phyloP scores from a whole-genome alignment of 2,797 vertebrate species.

The Neosilurus mollespiculum region DNA sequence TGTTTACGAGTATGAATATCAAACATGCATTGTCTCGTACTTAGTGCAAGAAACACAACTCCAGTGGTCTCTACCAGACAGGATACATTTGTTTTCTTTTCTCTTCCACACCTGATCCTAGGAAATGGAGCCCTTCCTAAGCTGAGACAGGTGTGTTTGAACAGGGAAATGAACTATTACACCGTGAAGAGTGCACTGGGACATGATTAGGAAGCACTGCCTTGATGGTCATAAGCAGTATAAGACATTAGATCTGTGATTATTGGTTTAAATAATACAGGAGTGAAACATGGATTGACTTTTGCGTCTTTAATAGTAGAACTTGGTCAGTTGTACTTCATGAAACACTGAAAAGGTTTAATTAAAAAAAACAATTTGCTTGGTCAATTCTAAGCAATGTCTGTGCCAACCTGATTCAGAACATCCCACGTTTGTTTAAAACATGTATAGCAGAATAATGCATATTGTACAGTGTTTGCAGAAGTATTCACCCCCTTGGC shows the following conservation, averaged over 20 bases:
- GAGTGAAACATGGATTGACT: not conserved
- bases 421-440: not conserved
- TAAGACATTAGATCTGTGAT: not conserved
- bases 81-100: slow-evolving; percentile 11
- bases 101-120: slow-evolving; percentile 1
- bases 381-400: not conserved
- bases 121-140: not conserved
- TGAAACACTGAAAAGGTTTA: not conserved
- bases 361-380: not conserved
- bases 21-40: not conserved
- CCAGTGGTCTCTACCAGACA: not conserved
- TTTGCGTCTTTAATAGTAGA: not conserved
- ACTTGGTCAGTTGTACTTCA: not conserved
- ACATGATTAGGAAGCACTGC: not conserved
- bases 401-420: not conserved
- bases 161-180: not conserved
- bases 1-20: not conserved
- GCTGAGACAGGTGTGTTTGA: not conserved
- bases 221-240: not conserved
- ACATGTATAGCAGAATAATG: too few species aligned
- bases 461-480: too few species aligned
- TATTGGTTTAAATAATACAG: not conserved
- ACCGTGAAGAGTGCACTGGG: not conserved
- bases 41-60: not conserved
- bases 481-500: too few species aligned